Conservation (phyloP, 2,113 vertebrate species). For the Brachypodius melanocephalos region DNA sequence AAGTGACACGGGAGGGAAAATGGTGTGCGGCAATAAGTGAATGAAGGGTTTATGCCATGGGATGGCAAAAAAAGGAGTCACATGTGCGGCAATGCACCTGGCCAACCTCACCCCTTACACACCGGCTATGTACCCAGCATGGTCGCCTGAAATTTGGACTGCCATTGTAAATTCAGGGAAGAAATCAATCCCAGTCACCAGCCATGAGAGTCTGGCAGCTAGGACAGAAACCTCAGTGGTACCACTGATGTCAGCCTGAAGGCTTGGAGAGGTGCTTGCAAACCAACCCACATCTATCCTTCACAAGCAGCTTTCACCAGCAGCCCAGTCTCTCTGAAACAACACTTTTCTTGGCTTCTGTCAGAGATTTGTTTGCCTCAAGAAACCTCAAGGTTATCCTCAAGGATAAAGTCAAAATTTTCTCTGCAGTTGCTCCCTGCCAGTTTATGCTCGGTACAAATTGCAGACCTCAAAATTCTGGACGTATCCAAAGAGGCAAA, state of each 20-base stretch:
- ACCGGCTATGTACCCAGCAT: neutral
- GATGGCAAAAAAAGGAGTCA: neutral
- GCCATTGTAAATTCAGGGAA: neutral
- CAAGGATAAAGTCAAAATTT: neutral
- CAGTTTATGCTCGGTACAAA: constrained; percentile 23
- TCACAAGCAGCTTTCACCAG: neutral
- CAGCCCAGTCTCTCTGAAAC: neutral
- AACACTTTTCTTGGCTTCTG: neutral
- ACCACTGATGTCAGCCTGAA: neutral
- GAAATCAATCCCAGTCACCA: neutral
- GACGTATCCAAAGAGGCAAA: constrained; percentile 22
- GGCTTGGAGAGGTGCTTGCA: neutral
- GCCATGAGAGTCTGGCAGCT: neutral
- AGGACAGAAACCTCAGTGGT: neutral
- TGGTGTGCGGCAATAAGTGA: neutral
- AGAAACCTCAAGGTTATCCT: neutral
- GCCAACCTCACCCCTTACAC: neutral
- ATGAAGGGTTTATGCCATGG: neutral
- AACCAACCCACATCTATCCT: neutral
- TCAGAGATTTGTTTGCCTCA: neutral
- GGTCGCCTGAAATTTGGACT: neutral
- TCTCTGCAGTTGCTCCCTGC: neutral
- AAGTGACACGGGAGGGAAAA: neutral
- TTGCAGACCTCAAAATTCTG: constrained; percentile 25
- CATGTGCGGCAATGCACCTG: neutral